Conservation (phyloP, 2,113 vertebrate species). For the Melanocharis versteri region DNA sequence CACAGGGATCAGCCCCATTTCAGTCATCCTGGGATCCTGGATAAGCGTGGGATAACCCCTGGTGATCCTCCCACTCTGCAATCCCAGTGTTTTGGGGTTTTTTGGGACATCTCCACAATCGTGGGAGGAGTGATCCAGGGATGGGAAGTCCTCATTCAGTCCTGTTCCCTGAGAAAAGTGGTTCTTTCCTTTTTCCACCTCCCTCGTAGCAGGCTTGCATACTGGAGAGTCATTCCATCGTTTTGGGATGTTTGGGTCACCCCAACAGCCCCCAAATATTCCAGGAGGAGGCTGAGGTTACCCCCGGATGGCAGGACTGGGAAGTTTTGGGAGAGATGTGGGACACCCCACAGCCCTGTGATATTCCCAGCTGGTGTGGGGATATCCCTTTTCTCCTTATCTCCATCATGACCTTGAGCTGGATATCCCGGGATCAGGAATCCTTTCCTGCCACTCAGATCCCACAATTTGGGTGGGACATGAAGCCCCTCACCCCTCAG, state of each 20-base stretch:
- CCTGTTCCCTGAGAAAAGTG: not conserved
- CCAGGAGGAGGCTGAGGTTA: not conserved
- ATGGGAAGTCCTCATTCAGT: not conserved
- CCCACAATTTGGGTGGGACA: fast-evolving
- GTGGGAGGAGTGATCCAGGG: no score
- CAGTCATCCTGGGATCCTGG: no score
- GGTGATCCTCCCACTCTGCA: not conserved
- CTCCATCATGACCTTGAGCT: not conserved
- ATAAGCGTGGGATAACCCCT: not conserved
- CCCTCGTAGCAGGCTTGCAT: fast-evolving
- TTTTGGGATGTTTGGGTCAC: not conserved
- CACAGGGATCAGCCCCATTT: fast-evolving
- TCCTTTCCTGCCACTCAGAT: not conserved
- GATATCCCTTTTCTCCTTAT: not conserved
- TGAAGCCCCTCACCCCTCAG: not conserved
- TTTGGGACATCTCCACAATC: fast-evolving
- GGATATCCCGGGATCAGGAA: not conserved
- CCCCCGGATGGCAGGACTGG: fast-evolving
- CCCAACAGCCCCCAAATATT: not conserved
- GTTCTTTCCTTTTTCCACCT: fast-evolving
- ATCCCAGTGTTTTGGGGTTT: fast-evolving
- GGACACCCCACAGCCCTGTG: not conserved
- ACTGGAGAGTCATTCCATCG: not conserved
- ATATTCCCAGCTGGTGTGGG: not conserved
- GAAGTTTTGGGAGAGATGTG: not conserved